Evolutionary conservation across 2,797 vertebrate species (phyloP).

Genomic region (Oreonectes daqikongensis): DNA sequence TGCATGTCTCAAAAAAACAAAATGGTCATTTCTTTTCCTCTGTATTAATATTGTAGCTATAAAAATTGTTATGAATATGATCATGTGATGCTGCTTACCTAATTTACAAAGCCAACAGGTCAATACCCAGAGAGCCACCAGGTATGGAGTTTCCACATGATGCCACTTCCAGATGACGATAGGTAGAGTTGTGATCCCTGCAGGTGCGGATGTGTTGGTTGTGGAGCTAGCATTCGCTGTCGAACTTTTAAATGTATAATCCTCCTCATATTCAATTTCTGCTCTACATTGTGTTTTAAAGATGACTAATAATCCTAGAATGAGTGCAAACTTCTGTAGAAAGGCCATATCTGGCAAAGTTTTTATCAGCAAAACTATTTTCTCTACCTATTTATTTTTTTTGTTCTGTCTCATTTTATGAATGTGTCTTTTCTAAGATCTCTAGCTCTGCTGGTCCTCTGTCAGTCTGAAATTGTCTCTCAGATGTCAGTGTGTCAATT

Average conservation of each 20-base stretch:
- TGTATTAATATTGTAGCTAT: neutral
- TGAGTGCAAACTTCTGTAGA: conserved; percentile 4
- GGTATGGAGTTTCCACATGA: conserved; percentile 85
- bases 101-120: conserved; percentile 94
- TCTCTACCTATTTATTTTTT: neutral
- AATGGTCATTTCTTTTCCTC: neutral
- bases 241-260: neutral
- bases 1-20: no score
- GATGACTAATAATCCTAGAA: conserved; percentile 21
- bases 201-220: neutral
- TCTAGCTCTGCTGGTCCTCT: neutral
- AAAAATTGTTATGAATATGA: neutral
- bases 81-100: conserved; percentile 73
- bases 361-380: neutral
- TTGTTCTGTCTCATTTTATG: conserved; percentile 29
- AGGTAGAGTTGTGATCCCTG: conserved; percentile 71
- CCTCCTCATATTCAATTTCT: neutral
- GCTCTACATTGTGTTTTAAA: conserved; percentile 7
- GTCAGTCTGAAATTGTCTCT: conserved; percentile 17
- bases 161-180: conserved; percentile 91
- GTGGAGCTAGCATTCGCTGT: neutral
- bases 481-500: conserved; percentile 31
- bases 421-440: neutral
- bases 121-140: conserved; percentile 90
- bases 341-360: conserved; percentile 28